Evolutionary conservation across 2,113 vertebrate species (phyloP), one percentile per base, ranked within the genome.

Genomic region (Garra rufa): DNA sequence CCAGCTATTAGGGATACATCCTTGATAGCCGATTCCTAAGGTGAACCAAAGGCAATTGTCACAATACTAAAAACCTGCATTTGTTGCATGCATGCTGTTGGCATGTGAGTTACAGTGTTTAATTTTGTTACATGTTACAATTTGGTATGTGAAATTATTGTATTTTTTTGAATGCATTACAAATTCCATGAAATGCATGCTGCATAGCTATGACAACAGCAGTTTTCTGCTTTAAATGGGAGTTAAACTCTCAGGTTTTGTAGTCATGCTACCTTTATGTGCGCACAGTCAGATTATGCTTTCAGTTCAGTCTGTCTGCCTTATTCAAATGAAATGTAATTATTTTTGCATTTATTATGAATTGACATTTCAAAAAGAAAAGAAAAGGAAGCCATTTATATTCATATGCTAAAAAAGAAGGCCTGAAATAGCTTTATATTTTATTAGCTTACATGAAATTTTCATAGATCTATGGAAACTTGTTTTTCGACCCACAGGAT

Each of bases 321-420:
- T 84, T 87, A 76, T 21, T 87, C 6, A 81, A 70, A 75, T 30
- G 4, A 83, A 70, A 74, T 11, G 19, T 83, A 24, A 24, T 52
- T 57, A 75, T 86, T 84, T 84, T 87, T 87, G 77, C 82, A 69
- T 46, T 76, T 80, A 34, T 44, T 15, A 69, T 34, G 59, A 34
- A 28, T 26, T 24, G 4, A 71, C 50, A 43, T 78, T 70, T 55
- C 26, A 21, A 13, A 30, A 69, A 34, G 34, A 34, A 34, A 69
- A 55, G n/a, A 52, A 19, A 75, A 50, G 24, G 26, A 74, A 10
- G 10, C 14, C n/a, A 76, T 82, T 43, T 70, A 52, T 82, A 83
- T 30, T 63, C 70, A 61, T 74, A 61, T 13, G 30, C 3, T 76
- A 9, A 83, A 52, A 52, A 26, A 10, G n/a, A 30, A 50, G 43